Evolutionary conservation across 2,888 invertebrate genomes (phyloP).

Genomic region (Torymus tubicola): DNA sequence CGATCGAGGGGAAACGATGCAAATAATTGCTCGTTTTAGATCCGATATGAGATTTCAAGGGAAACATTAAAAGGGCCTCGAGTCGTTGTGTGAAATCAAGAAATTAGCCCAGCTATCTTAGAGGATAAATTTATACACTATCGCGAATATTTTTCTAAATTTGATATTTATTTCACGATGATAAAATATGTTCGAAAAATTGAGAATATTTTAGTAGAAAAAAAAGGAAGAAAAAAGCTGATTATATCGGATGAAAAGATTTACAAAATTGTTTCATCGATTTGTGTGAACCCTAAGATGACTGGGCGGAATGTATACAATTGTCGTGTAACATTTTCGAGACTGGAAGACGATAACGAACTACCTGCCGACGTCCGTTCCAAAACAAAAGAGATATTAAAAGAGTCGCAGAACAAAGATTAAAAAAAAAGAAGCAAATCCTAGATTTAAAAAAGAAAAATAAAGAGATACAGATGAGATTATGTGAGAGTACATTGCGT

Average conservation of each 20-base stretch:
- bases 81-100: conserved; percentile 1
- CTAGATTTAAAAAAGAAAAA: conserved; percentile 16
- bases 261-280: too few relatives aligned
- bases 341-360: conserved; percentile 48
- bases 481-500: too few relatives aligned
- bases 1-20: not conserved
- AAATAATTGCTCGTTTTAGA: not conserved
- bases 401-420: not conserved
- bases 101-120: not conserved
- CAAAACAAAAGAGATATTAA: conserved; percentile 33
- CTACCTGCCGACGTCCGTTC: conserved; percentile 56
- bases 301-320: not conserved
- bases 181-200: not conserved
- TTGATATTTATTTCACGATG: not conserved
- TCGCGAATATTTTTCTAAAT: too few relatives aligned
- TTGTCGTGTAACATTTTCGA: conserved; percentile 22
- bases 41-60: not conserved
- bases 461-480: too few relatives aligned
- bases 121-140: too few relatives aligned
- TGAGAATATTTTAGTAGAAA: too few relatives aligned
- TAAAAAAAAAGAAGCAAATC: not conserved
- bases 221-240: too few relatives aligned
- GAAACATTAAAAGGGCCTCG: conserved; percentile 15
- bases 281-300: not conserved
- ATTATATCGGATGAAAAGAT: too few relatives aligned